These are phyloP conservation scores for Phylloscopus trochilus DNA, from an alignment of 2,113 vertebrate genomes.

Conservation along the genomic window DNA sequence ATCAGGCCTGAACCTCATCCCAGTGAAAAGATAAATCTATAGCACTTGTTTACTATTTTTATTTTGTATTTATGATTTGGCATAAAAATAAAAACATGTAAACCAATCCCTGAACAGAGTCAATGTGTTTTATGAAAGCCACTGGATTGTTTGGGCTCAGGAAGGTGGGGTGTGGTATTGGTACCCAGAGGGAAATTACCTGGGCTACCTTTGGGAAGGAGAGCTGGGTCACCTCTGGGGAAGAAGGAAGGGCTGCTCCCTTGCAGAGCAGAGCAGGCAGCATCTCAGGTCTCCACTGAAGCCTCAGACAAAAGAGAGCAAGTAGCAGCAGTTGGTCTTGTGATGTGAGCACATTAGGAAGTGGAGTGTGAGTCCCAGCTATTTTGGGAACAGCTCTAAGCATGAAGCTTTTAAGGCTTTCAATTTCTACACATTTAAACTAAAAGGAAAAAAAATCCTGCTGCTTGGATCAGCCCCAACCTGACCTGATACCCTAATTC, in stretches of 20 bases:
- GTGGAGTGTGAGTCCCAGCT: neutral
- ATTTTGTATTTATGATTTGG: constrained; percentile 59
- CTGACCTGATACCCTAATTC: constrained; percentile 5
- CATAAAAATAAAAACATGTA: constrained; percentile 53
- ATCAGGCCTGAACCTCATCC: neutral
- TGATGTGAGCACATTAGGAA: constrained; percentile 31
- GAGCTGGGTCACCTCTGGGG: neutral
- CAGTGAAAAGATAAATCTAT: neutral
- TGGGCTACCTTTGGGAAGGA: neutral
- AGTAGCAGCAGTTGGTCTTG: neutral
- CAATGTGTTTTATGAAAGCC: neutral
- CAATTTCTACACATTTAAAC: neutral
- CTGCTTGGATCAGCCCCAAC: constrained; percentile 20
- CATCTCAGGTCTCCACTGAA: neutral
- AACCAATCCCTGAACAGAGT: neutral
- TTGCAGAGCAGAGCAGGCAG: neutral
- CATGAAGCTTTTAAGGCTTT: constrained; percentile 11
- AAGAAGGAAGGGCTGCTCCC: neutral
- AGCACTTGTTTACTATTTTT: constrained; percentile 59
- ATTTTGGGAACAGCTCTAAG: constrained; percentile 1
- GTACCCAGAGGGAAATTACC: neutral
- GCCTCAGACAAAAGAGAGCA: constrained; percentile 10
- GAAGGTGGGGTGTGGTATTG: neutral
- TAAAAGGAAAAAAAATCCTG: neutral
- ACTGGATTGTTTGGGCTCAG: neutral